These are phyloP conservation scores for Sinocyclocheilus anophthalmus DNA, from an alignment of 2,113 vertebrate genomes.

Conservation along the genomic window DNA sequence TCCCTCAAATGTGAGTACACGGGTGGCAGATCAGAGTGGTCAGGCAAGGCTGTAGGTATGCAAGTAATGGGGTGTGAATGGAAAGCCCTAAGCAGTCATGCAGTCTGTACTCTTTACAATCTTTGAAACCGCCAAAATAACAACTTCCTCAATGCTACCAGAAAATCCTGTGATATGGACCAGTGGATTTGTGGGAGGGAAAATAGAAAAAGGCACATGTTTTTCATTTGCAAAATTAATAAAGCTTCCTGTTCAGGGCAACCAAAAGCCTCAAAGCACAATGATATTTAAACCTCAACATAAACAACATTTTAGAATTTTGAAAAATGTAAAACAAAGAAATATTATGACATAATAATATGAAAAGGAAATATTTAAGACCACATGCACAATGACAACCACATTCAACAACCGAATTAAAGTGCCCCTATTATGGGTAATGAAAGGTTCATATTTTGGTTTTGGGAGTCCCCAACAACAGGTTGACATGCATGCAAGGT, in stretches of 20 bases:
- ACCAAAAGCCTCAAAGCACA: not conserved
- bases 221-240: not conserved
- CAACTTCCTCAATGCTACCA: not conserved
- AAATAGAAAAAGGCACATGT: not conserved
- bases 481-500: no score
- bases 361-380: not conserved
- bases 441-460: no score
- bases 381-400: no score
- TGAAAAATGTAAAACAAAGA: not conserved
- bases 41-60: constrained; percentile 13
- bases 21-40: constrained; percentile 14
- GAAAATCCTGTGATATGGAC: constrained; percentile 36
- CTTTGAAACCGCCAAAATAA: constrained; percentile 6
- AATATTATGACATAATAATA: not conserved
- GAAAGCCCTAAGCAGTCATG: constrained; percentile 19
- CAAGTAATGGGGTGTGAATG: constrained; percentile 38
- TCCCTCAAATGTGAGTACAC: constrained; percentile 16
- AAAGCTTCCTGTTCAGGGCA: not conserved
- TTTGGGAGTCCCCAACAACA: no score
- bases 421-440: no score
- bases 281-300: not conserved
- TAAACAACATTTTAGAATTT: not conserved
- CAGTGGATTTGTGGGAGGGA: not conserved
- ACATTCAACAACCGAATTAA: no score
- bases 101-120: constrained; percentile 5